phyloP scores from a whole-genome alignment of 2,113 vertebrate species.

The Corvus moneduloides region DNA sequence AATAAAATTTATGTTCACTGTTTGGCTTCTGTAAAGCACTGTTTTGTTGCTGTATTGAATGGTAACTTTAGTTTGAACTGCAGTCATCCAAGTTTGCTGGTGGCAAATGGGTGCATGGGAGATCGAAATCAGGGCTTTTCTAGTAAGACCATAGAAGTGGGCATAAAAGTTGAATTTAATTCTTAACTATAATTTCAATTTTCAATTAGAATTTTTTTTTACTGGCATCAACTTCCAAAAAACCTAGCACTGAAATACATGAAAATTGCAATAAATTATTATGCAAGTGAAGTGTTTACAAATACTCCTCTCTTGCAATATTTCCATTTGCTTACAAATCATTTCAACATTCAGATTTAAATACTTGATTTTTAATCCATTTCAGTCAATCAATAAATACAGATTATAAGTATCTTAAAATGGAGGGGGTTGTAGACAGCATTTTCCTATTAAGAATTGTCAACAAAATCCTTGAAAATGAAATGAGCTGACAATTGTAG shows the following conservation, averaged over 20 bases:
- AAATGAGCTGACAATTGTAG: slow-evolving; percentile 1
- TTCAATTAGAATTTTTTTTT: not conserved
- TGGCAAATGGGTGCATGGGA: not conserved
- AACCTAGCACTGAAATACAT: not conserved
- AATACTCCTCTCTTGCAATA: not conserved
- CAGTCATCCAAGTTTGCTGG: not conserved
- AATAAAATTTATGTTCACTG: not conserved
- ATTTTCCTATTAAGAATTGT: not conserved
- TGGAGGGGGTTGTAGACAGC: not conserved
- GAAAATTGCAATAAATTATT: not conserved
- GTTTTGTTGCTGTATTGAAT: not conserved
- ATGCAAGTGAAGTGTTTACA: not conserved
- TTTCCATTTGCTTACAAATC: not conserved
- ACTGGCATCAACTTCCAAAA: not conserved
- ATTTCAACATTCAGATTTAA: not conserved
- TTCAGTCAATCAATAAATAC: not conserved
- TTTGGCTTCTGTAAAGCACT: not conserved
- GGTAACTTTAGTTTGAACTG: not conserved
- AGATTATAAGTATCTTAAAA: not conserved
- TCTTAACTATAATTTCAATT: not conserved
- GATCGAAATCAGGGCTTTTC: not conserved
- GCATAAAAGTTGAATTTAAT: not conserved
- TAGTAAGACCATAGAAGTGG: not conserved
- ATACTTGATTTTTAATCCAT: not conserved
- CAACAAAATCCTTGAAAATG: slow-evolving; percentile 38